phyloP scores from a whole-genome alignment of 2,888 invertebrate genomes.

The Phrixothrix hirtus region DNA sequence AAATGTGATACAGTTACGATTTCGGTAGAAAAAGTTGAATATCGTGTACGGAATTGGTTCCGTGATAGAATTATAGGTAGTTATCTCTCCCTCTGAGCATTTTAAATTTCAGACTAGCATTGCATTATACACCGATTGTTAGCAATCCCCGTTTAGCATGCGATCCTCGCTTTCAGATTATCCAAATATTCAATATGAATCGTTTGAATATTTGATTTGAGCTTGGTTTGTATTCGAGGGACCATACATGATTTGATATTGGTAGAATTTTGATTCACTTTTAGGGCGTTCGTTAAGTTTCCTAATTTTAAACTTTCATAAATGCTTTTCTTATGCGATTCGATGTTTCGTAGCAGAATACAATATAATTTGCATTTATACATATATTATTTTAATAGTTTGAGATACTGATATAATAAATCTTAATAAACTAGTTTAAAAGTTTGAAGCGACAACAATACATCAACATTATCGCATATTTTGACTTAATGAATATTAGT shows the following conservation, averaged over 20 bases:
- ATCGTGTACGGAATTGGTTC: conserved; percentile 38
- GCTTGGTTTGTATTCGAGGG: conserved; percentile 16
- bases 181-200: conserved; percentile 28
- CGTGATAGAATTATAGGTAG: conserved; percentile 45
- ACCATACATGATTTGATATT: conserved; percentile 17
- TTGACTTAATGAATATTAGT: too few species aligned
- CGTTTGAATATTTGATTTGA: conserved; percentile 28
- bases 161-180: conserved; percentile 32
- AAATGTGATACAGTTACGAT: conserved; percentile 11
- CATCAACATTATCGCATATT: too few species aligned
- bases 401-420: too few species aligned
- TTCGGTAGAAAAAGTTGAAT: conserved; percentile 19
- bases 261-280: conserved; percentile 18
- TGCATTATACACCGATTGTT: conserved; percentile 40
- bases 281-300: conserved; percentile 1
- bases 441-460: too few species aligned
- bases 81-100: conserved; percentile 44
- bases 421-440: too few species aligned
- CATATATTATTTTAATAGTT: too few species aligned
- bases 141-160: conserved; percentile 36
- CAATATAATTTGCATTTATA: too few species aligned
- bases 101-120: conserved; percentile 38
- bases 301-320: conserved; percentile 5
- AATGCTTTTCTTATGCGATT: neutral
- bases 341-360: too few species aligned